Percentiles rank a stretch among this genome's conserved stretches.
Evolutionary conservation across 1,140 invertebrate species (phyloP).

Genomic region (Hypothenemus hampei): DNA sequence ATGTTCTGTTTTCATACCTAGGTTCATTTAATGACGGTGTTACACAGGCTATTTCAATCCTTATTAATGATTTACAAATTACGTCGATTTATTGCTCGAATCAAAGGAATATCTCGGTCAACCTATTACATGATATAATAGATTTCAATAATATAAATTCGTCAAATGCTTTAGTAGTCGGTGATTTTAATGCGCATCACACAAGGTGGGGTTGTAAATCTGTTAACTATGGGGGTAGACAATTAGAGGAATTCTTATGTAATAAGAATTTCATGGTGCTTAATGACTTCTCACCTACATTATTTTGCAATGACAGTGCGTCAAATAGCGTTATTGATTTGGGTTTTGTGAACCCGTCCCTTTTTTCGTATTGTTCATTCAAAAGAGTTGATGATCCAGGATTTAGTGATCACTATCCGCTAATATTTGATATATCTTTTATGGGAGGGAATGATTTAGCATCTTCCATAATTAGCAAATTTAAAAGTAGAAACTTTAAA

Average conservation of each 20-base stretch:
- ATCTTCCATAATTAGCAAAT: not conserved
- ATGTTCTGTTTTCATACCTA: conserved; percentile 4
- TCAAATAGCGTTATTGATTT: not conserved
- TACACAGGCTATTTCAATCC: too few species aligned
- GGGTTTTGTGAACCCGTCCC: not conserved
- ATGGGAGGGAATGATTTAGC: not conserved
- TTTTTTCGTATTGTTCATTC: not conserved
- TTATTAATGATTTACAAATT: not conserved
- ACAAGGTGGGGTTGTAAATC: not conserved
- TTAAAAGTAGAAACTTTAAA: not conserved
- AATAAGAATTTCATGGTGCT: not conserved
- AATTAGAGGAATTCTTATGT: not conserved
- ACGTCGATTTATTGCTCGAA: not conserved
- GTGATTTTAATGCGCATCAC: conserved; percentile 15
- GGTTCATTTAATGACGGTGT: not conserved
- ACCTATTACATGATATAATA: not conserved
- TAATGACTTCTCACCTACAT: not conserved
- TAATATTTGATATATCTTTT: not conserved
- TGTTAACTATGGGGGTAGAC: not conserved
- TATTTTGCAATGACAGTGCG: not conserved
- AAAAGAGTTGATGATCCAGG: not conserved
- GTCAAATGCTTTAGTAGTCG: conserved; percentile 1
- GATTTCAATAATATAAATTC: not conserved
- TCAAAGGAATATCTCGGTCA: not conserved
- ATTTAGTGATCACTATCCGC: not conserved